A percentile compares a stretch with the other conserved stretches of the same genome.
phyloP scores from a whole-genome alignment of 2,113 vertebrate species.

The Callocephalon fimbriatum region DNA sequence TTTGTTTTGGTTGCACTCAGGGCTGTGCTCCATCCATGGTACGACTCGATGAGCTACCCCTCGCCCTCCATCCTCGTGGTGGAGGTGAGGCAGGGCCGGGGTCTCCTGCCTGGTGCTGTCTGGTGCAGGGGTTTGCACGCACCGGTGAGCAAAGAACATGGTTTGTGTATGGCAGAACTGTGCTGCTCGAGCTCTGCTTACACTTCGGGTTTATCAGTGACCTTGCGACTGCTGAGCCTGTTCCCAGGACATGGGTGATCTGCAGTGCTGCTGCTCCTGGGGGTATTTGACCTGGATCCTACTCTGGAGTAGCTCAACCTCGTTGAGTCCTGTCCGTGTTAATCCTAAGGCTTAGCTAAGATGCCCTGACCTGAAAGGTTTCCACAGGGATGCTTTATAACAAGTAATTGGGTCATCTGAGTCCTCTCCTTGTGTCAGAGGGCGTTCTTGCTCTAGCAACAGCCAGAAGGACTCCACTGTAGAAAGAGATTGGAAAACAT shows the following conservation, averaged over 20 bases:
- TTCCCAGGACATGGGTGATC: rapidly evolving
- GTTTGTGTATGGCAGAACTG: rapidly evolving
- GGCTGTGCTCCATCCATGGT: neutral
- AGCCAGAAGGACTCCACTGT: neutral
- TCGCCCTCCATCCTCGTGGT: neutral
- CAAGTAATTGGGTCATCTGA: neutral
- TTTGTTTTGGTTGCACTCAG: neutral
- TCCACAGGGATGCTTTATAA: rapidly evolving
- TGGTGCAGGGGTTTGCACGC: rapidly evolving
- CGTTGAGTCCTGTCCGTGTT: rapidly evolving
- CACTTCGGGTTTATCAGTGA: neutral
- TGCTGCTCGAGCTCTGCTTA: rapidly evolving
- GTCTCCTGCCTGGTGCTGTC: neutral
- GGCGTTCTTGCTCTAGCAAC: neutral
- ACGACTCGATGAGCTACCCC: neutral
- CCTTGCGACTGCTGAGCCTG: neutral
- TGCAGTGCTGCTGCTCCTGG: neutral
- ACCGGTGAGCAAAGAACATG: too few relatives aligned
- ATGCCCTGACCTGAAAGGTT: neutral
- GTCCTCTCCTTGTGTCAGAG: neutral
- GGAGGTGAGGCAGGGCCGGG: neutral
- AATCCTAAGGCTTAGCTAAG: neutral
- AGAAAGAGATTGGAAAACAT: neutral
- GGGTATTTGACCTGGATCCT: neutral
- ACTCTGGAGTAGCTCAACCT: neutral